Base-by-base conservation (phyloP, 2,888 invertebrate genomes). In the Limnephilus auricula region DNA sequence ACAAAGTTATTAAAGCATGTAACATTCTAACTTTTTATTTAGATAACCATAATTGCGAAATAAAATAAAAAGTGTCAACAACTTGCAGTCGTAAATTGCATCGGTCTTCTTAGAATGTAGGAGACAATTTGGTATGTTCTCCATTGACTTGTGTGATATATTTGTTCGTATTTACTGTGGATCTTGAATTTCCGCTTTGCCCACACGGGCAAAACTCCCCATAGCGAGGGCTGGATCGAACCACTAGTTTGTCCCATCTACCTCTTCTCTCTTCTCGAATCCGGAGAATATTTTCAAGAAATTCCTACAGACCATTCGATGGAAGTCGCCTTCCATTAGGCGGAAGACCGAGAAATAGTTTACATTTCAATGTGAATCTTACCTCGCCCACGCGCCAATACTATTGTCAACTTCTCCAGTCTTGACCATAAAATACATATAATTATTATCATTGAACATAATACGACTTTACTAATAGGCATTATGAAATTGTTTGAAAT, bases 331-430 rank as follows among this genome's bases (percentile, higher is more conserved):
- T 89, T 50, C 45, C 30, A 84, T 65, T 34, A 84, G 34, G 83
- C 90, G 84, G 90, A 90, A 90, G 90, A 89, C 30, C 82, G 80
- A 50, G 65, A 45, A 80, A 89, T 89, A 89, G 82, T 89, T 89
- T 45, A 88, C 90, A 88, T 88, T 90, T 90, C 90, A 90, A 90
- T 88, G 80, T 32, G 87, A n/a, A 65, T 88, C 80, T 90, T 65
- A 79, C 90, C 82, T 34, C 90, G 37, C 90, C 90, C 88, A 88
- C 90, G 85, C 88, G 80, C 10, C 88, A 65, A 90, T 88, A 79
- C 25, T 30, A 34, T 40, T 79, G 79, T 89, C 89, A 79, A 34
- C 30, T 40, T 79, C 10, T 25, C 79, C 89, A 32, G 40, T 25
- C 25, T 79, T 30, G 15, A 79, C 79, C 34, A 89, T 89, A 89